Conservation (phyloP, 2,888 invertebrate genomes). For the Caenorhabditis auriculariae region DNA sequence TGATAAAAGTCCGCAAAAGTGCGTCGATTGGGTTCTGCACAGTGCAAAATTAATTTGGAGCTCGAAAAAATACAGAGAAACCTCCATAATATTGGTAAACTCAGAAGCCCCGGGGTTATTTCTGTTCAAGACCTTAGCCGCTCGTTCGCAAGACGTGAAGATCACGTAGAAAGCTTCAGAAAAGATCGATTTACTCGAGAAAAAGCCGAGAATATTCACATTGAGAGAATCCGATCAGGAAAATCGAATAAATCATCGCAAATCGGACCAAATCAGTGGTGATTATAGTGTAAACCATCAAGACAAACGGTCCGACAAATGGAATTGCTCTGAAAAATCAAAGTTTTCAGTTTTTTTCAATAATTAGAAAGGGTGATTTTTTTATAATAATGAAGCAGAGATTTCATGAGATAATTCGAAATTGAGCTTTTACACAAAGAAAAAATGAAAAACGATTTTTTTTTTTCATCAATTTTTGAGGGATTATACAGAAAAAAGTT, state of each 20-base stretch:
- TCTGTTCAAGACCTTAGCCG: conserved; percentile 4
- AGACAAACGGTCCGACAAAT: conserved; percentile 93
- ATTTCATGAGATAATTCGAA: no score
- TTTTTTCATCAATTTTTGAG: no score
- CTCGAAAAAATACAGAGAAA: background rate
- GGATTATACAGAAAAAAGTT: no score
- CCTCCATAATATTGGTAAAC: conserved; percentile 23
- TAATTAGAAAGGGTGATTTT: background rate
- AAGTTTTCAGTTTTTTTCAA: background rate
- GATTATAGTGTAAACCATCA: conserved; percentile 98
- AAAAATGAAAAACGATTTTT: no score
- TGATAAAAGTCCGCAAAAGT: conserved; percentile 88
- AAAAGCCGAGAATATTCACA: conserved; percentile 57
- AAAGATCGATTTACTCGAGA: background rate
- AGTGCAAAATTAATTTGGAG: background rate
- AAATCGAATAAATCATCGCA: conserved; percentile 92
- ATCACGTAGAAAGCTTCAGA: conserved; percentile 77
- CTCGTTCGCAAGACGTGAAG: conserved; percentile 74
- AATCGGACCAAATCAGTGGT: conserved; percentile 71
- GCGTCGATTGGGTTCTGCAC: conserved; percentile 37
- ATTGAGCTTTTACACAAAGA: no score
- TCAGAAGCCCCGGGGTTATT: conserved; percentile 6
- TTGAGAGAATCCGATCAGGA: conserved; percentile 96
- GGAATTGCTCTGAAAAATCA: conserved; percentile 36
- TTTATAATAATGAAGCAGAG: no score